Conservation (phyloP, 2,888 invertebrate species). For the Sclerodermus sp. region DNA sequence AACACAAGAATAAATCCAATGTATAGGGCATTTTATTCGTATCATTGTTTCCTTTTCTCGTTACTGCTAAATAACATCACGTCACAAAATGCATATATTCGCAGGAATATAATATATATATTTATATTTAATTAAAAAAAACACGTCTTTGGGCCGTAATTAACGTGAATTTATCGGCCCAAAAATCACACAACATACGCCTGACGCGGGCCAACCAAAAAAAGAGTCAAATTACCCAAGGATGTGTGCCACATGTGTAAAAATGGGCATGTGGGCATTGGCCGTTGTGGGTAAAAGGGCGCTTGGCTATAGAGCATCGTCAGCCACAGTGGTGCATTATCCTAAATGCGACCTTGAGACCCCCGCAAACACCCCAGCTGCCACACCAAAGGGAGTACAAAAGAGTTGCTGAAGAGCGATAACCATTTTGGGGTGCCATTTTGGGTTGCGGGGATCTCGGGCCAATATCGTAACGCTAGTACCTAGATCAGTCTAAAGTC, state of each 20-base stretch:
- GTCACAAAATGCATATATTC: constrained; percentile 67
- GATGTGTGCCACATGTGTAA: constrained; percentile 31
- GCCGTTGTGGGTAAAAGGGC: constrained; percentile 43
- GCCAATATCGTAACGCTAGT: constrained; percentile 55
- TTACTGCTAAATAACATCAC: constrained; percentile 65
- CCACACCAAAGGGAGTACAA: constrained; percentile 26
- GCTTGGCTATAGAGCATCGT: constrained; percentile 43
- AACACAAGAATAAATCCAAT: constrained; percentile 20
- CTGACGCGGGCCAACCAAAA: constrained; percentile 47
- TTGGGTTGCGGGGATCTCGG: constrained; percentile 29
- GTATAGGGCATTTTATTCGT: constrained; percentile 18
- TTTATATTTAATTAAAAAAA: constrained; percentile 62
- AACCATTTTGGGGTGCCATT: constrained; percentile 35
- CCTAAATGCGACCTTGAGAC: constrained; percentile 49
- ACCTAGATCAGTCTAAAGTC: constrained; percentile 59
- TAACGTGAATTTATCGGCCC: constrained; percentile 51
- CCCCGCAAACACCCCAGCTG: constrained; percentile 43
- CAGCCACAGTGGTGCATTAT: constrained; percentile 54
- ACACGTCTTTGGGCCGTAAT: constrained; percentile 48
- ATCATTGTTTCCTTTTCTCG: constrained; percentile 30
- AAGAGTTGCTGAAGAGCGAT: constrained; percentile 29
- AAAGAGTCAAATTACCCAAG: constrained; percentile 45
- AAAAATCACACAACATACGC: constrained; percentile 51
- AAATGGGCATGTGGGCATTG: constrained; percentile 34
- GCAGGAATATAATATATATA: constrained; percentile 77